These are phyloP conservation scores for Jaculus jaculus DNA, from an alignment of 2,113 vertebrate species.

Conservation along the genomic window DNA sequence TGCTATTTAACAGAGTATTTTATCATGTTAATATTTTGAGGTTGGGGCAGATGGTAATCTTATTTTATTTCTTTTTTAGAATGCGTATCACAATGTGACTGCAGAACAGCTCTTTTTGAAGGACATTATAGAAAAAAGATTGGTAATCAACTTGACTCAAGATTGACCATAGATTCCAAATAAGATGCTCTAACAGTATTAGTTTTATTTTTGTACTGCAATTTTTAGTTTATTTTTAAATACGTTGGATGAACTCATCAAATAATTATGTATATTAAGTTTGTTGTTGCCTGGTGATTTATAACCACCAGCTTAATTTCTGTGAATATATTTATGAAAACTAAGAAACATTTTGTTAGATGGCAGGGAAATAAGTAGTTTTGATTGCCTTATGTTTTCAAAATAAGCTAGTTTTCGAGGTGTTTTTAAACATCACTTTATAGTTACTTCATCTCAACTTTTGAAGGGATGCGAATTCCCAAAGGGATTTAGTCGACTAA, in stretches of 20 bases:
- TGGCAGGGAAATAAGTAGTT: conserved; percentile 77
- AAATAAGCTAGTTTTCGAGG: conserved; percentile 51
- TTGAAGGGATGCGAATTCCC: background rate
- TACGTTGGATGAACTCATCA: conserved; percentile 63
- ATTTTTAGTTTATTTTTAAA: conserved; percentile 82
- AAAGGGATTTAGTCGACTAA: background rate
- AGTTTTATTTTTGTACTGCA: conserved; percentile 83
- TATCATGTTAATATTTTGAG: background rate
- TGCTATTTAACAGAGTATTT: background rate
- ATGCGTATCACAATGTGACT: conserved; percentile 86
- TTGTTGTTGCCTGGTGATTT: conserved; percentile 66
- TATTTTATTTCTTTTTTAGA: conserved; percentile 79
- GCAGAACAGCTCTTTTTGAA: conserved; percentile 88
- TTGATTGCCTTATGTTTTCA: conserved; percentile 72
- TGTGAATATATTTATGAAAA: conserved; percentile 82
- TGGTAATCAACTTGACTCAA: conserved; percentile 86
- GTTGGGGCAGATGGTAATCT: background rate
- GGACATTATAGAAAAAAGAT: conserved; percentile 86
- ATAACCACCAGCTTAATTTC: conserved; percentile 75
- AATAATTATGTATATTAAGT: conserved; percentile 59
- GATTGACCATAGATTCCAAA: conserved; percentile 64
- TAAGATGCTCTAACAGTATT: conserved; percentile 75
- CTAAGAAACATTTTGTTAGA: conserved; percentile 67
- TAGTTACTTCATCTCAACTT: background rate
- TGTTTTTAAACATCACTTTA: conserved; percentile 56